Conservation (phyloP, 2,113 vertebrate species). For the Siniperca knerii region DNA sequence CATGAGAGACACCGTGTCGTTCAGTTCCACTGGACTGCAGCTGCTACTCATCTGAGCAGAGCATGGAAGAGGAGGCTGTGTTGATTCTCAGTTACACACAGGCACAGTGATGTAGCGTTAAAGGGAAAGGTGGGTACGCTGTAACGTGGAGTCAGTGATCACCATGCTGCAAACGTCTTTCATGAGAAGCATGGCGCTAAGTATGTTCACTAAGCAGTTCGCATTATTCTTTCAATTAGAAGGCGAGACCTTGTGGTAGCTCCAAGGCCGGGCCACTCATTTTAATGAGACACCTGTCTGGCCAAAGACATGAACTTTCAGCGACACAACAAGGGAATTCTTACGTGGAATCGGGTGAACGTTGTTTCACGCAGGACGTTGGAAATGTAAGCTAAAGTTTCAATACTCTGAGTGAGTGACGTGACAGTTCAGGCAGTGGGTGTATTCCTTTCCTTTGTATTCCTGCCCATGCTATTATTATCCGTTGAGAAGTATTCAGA, state of each 20-base stretch:
- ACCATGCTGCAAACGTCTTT: neutral
- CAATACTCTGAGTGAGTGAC: neutral
- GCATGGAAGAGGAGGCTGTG: conserved; percentile 11
- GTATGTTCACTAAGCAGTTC: neutral
- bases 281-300: conserved; percentile 10
- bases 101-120: conserved; percentile 25
- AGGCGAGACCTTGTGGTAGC: neutral
- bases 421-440: too few relatives aligned
- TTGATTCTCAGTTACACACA: conserved; percentile 22
- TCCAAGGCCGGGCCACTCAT: neutral
- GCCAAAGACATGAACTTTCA: neutral
- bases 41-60: conserved; percentile 31
- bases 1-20: conserved; percentile 30
- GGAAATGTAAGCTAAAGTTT: neutral
- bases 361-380: neutral
- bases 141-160: neutral
- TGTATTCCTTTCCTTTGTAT: neutral
- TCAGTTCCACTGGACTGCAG: conserved; percentile 32
- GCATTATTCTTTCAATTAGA: neutral
- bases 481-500: neutral
- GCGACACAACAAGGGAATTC: too few relatives aligned
- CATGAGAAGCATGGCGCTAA: neutral
- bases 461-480: too few relatives aligned
- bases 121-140: conserved; percentile 16
- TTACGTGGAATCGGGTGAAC: neutral